These are phyloP conservation scores for Merops nubicus DNA, from an alignment of 2,113 vertebrate genomes.

Conservation along the genomic window DNA sequence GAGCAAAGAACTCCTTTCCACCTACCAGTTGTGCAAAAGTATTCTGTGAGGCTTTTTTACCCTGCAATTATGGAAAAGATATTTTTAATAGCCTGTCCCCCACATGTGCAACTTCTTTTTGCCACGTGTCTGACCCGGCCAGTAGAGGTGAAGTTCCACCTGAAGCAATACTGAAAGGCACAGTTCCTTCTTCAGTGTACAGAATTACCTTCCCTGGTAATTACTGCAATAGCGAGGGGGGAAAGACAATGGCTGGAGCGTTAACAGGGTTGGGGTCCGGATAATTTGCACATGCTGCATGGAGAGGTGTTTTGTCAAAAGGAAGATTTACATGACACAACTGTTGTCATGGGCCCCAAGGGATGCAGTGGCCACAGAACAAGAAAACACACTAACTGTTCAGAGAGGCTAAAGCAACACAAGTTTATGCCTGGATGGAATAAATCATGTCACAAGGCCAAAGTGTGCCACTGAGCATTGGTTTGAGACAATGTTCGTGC, in stretches of 20 bases:
- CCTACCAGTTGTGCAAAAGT: neutral
- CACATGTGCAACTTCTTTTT: neutral
- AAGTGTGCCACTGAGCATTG: neutral
- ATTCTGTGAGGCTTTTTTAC: neutral
- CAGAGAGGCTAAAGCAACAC: neutral
- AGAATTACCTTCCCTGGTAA: neutral
- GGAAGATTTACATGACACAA: neutral
- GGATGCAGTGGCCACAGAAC: neutral
- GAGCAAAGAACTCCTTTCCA: neutral
- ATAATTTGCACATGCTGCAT: neutral
- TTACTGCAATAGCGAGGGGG: neutral
- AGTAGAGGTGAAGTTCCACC: neutral
- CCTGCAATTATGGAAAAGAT: neutral
- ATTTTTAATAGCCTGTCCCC: neutral
- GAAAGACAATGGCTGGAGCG: neutral
- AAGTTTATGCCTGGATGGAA: neutral
- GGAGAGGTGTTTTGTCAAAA: neutral
- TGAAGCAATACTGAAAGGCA: neutral
- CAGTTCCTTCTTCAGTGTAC: neutral
- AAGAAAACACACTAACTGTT: neutral
- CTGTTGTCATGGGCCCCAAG: neutral
- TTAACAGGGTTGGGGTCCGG: neutral
- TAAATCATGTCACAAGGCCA: neutral
- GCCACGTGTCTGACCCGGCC: neutral
- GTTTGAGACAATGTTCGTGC: neutral